Percentiles rank a stretch among this genome's conserved stretches.
Evolutionary conservation across 2,888 invertebrate species (phyloP).

Genomic region (Thera britannica): DNA sequence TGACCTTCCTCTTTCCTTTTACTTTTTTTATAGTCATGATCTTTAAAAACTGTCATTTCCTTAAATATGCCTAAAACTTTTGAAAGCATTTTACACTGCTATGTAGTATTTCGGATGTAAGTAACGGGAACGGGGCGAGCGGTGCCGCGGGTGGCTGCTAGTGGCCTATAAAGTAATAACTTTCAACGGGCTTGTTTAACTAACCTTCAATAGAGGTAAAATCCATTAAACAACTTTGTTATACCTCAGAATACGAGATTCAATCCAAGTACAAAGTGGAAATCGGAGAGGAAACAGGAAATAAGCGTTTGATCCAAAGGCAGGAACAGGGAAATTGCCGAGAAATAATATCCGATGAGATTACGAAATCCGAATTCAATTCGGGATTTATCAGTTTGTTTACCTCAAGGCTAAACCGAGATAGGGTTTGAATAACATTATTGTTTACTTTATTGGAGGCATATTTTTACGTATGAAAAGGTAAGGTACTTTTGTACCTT

Average conservation of each 20-base stretch:
- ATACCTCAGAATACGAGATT: not conserved
- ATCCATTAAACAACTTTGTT: not conserved
- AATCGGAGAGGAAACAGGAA: conserved; percentile 26
- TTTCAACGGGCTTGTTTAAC: too few relatives aligned
- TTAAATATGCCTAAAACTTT: too few relatives aligned
- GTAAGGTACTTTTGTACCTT: too few relatives aligned
- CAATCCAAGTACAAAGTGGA: conserved; percentile 5
- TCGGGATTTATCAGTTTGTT: conserved; percentile 5
- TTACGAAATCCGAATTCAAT: conserved; percentile 24
- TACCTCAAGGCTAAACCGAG: not conserved
- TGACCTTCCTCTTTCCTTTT: too few relatives aligned
- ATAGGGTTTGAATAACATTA: not conserved
- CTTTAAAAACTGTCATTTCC: too few relatives aligned
- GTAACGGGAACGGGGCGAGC: too few relatives aligned
- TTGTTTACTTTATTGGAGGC: not conserved
- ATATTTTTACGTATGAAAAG: too few relatives aligned
- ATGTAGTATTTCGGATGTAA: too few relatives aligned
- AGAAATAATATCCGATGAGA: conserved; percentile 25
- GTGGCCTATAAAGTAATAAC: too few relatives aligned
- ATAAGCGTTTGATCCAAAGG: conserved; percentile 20
- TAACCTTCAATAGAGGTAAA: not conserved
- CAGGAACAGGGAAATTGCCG: conserved; percentile 22
- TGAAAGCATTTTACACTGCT: too few relatives aligned
- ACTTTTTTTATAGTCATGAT: too few relatives aligned
- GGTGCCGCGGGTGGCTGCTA: too few relatives aligned